These are phyloP conservation scores for Drosophila pruinosa DNA, from an alignment of 1,140 invertebrate genomes.

Conservation along the genomic window DNA sequence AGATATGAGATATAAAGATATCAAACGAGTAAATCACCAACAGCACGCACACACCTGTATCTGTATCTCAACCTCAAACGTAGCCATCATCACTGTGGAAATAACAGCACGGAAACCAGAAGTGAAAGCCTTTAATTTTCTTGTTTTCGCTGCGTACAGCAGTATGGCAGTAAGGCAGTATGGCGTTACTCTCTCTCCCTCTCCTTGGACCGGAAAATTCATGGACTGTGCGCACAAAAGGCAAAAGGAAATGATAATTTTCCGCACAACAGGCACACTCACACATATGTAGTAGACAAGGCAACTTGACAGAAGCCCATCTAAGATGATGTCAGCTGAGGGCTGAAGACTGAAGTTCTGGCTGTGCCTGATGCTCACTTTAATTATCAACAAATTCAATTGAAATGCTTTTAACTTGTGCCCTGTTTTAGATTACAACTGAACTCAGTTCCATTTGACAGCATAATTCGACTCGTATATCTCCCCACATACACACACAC, in stretches of 20 bases:
- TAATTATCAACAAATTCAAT: slow-evolving; percentile 35
- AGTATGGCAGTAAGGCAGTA: background rate
- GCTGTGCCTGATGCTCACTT: slow-evolving; percentile 14
- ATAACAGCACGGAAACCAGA: slow-evolving; percentile 49
- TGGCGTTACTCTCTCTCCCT: background rate
- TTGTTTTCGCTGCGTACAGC: slow-evolving; percentile 12
- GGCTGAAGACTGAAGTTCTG: background rate
- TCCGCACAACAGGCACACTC: slow-evolving; percentile 53
- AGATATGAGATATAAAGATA: slow-evolving; percentile 46
- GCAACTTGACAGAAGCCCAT: slow-evolving; percentile 8
- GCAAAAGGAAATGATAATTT: slow-evolving; percentile 73
- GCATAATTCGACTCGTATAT: slow-evolving; percentile 2
- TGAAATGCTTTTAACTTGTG: slow-evolving; percentile 16
- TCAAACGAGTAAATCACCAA: slow-evolving; percentile 66
- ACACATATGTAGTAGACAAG: background rate
- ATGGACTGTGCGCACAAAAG: slow-evolving; percentile 69
- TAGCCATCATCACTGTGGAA: slow-evolving; percentile 16
- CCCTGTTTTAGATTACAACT: slow-evolving; percentile 8
- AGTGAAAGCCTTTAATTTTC: slow-evolving; percentile 69
- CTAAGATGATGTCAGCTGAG: slow-evolving; percentile 14
- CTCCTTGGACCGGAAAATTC: slow-evolving; percentile 43
- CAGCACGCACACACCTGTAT: slow-evolving; percentile 46
- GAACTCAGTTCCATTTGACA: background rate
- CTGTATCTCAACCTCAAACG: background rate
- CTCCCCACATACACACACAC: background rate